These are phyloP conservation scores for Diadema setosum DNA, from an alignment of 35 echinoderm and acorn worm genomes.

Conservation along the genomic window DNA sequence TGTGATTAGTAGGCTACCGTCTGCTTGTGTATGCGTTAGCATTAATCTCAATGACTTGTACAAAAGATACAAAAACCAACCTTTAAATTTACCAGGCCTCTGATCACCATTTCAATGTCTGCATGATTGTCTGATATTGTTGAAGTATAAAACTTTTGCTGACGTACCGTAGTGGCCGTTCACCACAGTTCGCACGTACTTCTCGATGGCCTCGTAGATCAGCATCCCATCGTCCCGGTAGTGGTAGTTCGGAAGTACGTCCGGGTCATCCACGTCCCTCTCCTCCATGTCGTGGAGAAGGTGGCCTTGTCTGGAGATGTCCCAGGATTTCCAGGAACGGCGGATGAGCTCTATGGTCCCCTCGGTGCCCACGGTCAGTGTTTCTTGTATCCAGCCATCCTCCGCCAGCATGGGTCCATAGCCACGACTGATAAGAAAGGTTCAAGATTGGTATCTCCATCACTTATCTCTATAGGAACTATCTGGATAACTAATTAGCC, in stretches of 20 bases:
- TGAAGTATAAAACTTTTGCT: too few species aligned
- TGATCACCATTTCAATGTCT: too few species aligned
- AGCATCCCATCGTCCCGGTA: slow-evolving; percentile 72
- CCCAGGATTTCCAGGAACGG: slow-evolving; percentile 36
- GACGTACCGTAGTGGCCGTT: slow-evolving; percentile 46
- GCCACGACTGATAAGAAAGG: slow-evolving; percentile 27
- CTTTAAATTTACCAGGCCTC: too few species aligned
- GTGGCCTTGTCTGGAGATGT: slow-evolving; percentile 43
- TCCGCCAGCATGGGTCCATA: neutral
- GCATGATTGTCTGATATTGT: too few species aligned
- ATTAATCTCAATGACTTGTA: too few species aligned
- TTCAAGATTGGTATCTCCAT: too few species aligned
- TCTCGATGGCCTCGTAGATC: slow-evolving; percentile 51
- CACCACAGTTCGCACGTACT: slow-evolving; percentile 58
- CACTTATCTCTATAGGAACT: too few species aligned
- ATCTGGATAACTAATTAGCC: too few species aligned
- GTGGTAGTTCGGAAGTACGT: slow-evolving; percentile 61
- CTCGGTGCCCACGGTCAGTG: slow-evolving; percentile 52
- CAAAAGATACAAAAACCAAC: too few species aligned
- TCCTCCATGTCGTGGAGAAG: slow-evolving; percentile 52
- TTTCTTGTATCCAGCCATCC: slow-evolving; percentile 72
- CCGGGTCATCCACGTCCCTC: slow-evolving; percentile 59
- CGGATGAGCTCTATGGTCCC: slow-evolving; percentile 63
- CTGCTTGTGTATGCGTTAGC: too few species aligned
- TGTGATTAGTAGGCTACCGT: too few species aligned